Conservation (phyloP, 1,140 invertebrate genomes). For the Mycetomoellerius zeteki region DNA sequence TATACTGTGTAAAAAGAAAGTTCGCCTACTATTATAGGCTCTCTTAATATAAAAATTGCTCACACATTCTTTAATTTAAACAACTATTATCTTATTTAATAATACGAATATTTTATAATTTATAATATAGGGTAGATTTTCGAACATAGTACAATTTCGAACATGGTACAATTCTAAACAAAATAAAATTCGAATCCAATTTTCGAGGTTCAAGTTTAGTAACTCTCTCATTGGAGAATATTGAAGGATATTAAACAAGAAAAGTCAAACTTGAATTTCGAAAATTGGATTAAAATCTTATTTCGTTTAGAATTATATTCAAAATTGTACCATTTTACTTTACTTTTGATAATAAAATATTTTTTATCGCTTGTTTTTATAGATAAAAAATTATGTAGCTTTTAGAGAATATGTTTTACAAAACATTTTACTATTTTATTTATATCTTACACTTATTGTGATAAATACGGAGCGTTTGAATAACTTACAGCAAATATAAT, state of each 20-base stretch:
- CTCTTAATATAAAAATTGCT: slow-evolving; percentile 26
- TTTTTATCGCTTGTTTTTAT: not conserved
- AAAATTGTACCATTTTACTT: no score
- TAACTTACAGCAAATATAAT: not conserved
- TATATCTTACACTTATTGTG: not conserved
- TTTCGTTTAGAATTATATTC: no score
- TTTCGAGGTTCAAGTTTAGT: no score
- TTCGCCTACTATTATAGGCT: not conserved
- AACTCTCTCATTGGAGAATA: no score
- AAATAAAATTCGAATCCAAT: no score
- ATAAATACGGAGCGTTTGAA: not conserved
- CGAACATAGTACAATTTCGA: no score
- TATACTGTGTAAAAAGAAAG: slow-evolving; percentile 26
- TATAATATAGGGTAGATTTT: no score
- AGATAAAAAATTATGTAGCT: not conserved
- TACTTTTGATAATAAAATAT: no score
- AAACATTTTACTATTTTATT: not conserved
- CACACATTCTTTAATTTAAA: not conserved
- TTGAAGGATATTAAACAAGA: no score
- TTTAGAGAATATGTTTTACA: not conserved
- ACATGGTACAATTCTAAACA: no score
- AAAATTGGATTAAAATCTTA: no score
- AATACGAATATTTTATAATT: not conserved
- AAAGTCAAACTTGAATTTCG: no score
- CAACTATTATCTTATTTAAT: not conserved